A percentile compares a stretch with the other conserved stretches of the same genome.
phyloP scores from a whole-genome alignment of 2,888 invertebrate genomes.

The Orthosia cruda region DNA sequence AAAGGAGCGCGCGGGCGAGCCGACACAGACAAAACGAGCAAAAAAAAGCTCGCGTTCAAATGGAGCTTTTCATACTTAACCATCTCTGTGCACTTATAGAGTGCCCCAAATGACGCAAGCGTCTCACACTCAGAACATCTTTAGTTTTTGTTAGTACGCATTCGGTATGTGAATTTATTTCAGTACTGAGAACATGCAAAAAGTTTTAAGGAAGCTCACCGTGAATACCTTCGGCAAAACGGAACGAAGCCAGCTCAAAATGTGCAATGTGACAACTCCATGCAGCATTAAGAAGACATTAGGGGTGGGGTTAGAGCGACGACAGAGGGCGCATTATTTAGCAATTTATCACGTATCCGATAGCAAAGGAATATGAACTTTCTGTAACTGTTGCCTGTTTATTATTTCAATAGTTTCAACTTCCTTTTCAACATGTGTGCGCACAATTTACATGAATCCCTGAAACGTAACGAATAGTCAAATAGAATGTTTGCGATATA shows the following conservation, averaged over 20 bases:
- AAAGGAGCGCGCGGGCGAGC: slow-evolving; percentile 86
- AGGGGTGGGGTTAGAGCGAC: slow-evolving; percentile 81
- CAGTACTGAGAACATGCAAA: slow-evolving; percentile 55
- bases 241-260: slow-evolving; percentile 82
- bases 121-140: slow-evolving; percentile 66
- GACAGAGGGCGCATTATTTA: slow-evolving; percentile 86
- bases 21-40: slow-evolving; percentile 82
- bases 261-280: slow-evolving; percentile 89
- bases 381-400: slow-evolving; percentile 38
- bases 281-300: slow-evolving; percentile 91
- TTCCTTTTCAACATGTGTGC: slow-evolving; percentile 18
- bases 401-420: slow-evolving; percentile 36
- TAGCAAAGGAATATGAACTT: slow-evolving; percentile 75
- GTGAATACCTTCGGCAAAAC: slow-evolving; percentile 71
- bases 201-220: slow-evolving; percentile 69
- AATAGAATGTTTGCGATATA: slow-evolving; percentile 51
- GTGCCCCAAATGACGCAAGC: slow-evolving; percentile 74
- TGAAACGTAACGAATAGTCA: slow-evolving; percentile 32
- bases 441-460: slow-evolving; percentile 24
- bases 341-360: slow-evolving; percentile 86
- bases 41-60: slow-evolving; percentile 88
- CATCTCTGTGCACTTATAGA: slow-evolving; percentile 82
- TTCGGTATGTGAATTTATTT: slow-evolving; percentile 20
- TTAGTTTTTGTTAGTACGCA: slow-evolving; percentile 19
- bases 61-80: slow-evolving; percentile 89